Percentiles rank a stretch among this genome's conserved stretches.
Evolutionary conservation across 2,888 invertebrate species (phyloP).

Genomic region (Apamea monoglypha): DNA sequence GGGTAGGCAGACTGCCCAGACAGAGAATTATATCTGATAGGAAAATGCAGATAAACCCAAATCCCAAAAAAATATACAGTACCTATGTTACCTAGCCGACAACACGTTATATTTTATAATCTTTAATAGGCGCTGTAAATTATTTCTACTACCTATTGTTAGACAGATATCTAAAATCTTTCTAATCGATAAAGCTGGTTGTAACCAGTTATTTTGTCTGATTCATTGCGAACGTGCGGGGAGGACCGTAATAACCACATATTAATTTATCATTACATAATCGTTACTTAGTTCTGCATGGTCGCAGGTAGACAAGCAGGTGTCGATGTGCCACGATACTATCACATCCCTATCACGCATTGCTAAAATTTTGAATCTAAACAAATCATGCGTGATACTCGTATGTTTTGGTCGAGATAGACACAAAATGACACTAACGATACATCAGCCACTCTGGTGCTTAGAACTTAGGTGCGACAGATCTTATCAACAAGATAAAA

Average conservation of each 20-base stretch:
- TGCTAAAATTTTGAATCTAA: slow-evolving; percentile 11
- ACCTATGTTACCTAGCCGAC: background rate
- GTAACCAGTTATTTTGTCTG: slow-evolving; percentile 24
- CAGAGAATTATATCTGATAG: background rate
- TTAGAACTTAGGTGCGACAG: slow-evolving; percentile 12
- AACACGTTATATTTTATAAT: background rate
- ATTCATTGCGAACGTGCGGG: slow-evolving; percentile 22
- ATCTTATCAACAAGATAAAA: slow-evolving; percentile 29
- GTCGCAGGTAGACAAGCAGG: slow-evolving; percentile 17
- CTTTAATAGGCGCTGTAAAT: background rate
- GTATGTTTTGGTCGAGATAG: background rate
- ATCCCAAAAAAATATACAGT: background rate
- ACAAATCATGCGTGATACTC: slow-evolving; percentile 27
- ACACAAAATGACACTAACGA: slow-evolving; percentile 5
- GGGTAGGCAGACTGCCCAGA: background rate
- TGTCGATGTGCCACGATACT: slow-evolving; percentile 34
- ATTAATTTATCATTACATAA: slow-evolving; percentile 41
- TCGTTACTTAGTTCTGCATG: slow-evolving; percentile 24
- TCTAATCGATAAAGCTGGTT: slow-evolving; percentile 41
- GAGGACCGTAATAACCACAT: slow-evolving; percentile 24
- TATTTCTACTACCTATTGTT: background rate
- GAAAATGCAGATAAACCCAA: background rate
- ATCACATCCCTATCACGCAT: slow-evolving; percentile 51
- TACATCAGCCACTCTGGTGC: slow-evolving; percentile 9
- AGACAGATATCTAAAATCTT: slow-evolving; percentile 3